phyloP scores from a whole-genome alignment of 2,888 invertebrate genomes.

The Stomorhina lunata region DNA sequence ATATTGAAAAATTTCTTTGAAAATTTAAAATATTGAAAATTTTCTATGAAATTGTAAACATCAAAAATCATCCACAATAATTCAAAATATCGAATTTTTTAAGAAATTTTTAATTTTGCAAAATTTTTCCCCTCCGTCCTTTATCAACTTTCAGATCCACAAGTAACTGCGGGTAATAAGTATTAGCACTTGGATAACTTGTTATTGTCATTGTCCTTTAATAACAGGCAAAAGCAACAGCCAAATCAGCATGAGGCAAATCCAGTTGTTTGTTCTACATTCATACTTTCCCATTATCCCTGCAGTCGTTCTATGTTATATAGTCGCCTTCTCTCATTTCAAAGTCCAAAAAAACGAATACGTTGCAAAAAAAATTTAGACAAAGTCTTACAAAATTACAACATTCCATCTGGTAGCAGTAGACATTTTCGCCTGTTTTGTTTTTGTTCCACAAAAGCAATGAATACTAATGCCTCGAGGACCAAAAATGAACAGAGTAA shows the following conservation, averaged over 20 bases:
- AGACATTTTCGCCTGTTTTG: background rate
- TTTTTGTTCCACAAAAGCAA: constrained; percentile 19
- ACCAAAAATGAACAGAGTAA: background rate
- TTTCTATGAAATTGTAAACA: no score
- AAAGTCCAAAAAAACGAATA: background rate
- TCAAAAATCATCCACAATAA: no score
- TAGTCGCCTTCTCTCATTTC: background rate
- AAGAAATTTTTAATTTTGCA: no score
- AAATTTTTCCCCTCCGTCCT: no score
- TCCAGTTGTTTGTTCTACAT: constrained; percentile 34
- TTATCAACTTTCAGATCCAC: no score
- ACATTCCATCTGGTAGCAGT: constrained; percentile 18
- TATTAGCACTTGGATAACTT: constrained; percentile 30
- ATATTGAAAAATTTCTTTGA: no score
- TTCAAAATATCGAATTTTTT: no score
- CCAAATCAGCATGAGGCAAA: constrained; percentile 18
- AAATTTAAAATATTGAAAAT: no score
- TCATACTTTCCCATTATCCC: background rate
- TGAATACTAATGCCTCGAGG: constrained; percentile 33
- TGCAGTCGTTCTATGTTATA: background rate
- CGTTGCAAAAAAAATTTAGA: background rate
- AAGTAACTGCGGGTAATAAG: constrained; percentile 24
- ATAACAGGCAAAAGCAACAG: constrained; percentile 21
- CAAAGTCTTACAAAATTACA: constrained; percentile 23
- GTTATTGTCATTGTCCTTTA: constrained; percentile 32